Percentiles rank a stretch among this genome's conserved stretches.
Conservation (phyloP, 1,140 invertebrate genomes). For the Cheumatopsyche charites region DNA sequence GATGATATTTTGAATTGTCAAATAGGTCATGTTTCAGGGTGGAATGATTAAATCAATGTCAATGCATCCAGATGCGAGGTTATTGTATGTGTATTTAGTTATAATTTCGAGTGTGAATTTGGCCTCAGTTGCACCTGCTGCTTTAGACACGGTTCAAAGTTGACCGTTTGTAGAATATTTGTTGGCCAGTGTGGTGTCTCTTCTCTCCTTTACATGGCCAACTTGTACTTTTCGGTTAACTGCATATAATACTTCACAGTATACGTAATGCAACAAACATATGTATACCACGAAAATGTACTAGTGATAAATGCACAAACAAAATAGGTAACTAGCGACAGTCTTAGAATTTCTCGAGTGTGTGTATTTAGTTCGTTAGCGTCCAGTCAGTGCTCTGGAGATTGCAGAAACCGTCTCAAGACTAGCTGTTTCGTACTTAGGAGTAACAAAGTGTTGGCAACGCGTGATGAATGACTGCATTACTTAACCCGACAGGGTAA, state of each 20-base stretch:
- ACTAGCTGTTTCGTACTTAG: conserved; percentile 9
- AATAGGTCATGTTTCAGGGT: no score
- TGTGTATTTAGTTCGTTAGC: conserved; percentile 21
- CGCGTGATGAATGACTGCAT: conserved; percentile 37
- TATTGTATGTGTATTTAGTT: neutral
- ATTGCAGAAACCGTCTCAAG: conserved; percentile 26
- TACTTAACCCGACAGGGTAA: conserved; percentile 36
- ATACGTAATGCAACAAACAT: no score
- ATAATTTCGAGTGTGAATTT: conserved; percentile 20
- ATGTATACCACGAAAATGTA: no score
- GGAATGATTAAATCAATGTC: conserved; percentile 16
- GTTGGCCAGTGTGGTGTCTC: neutral
- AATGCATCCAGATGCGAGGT: neutral
- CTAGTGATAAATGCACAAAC: no score
- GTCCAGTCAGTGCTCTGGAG: neutral
- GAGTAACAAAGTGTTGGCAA: conserved; percentile 36
- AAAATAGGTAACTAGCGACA: neutral
- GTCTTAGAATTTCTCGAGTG: conserved; percentile 1
- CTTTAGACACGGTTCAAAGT: conserved; percentile 30
- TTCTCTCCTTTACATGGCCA: neutral
- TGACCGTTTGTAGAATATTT: conserved; percentile 12
- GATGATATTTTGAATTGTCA: no score
- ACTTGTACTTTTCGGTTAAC: neutral
- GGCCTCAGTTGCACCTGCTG: conserved; percentile 22
- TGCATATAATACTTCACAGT: neutral